phyloP scores from a whole-genome alignment of 2,797 vertebrate genomes.

The Netta rufina region DNA sequence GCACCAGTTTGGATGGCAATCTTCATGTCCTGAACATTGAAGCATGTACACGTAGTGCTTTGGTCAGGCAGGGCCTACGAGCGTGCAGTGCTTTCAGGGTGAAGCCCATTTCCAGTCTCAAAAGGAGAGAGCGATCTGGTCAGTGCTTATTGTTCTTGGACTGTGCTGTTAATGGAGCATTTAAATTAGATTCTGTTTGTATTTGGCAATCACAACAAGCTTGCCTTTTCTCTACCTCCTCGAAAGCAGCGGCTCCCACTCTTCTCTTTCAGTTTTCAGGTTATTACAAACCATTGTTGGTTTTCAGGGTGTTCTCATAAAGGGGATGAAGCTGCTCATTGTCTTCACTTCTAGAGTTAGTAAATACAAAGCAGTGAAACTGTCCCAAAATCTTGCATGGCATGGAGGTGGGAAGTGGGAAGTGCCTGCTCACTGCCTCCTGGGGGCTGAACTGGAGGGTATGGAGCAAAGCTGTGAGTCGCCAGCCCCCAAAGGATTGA shows the following conservation, averaged over 20 bases:
- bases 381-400: background rate
- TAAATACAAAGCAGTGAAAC: background rate
- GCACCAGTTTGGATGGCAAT: background rate
- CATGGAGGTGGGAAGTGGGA: background rate
- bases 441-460: rapidly evolving
- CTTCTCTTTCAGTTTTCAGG: background rate
- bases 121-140: background rate
- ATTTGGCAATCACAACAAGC: background rate
- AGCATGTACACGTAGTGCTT: background rate
- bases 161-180: background rate
- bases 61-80: background rate
- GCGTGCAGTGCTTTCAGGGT: background rate
- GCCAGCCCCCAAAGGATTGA: background rate
- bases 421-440: background rate
- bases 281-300: background rate
- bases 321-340: background rate
- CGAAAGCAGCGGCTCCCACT: background rate
- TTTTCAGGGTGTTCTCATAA: background rate
- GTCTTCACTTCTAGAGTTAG: background rate
- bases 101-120: background rate
- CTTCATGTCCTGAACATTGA: background rate
- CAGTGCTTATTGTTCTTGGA: background rate
- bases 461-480: background rate
- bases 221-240: background rate
- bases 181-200: background rate